Evolutionary conservation across 2,888 invertebrate genomes (phyloP).

Genomic region (Oxystoma pomonae): DNA sequence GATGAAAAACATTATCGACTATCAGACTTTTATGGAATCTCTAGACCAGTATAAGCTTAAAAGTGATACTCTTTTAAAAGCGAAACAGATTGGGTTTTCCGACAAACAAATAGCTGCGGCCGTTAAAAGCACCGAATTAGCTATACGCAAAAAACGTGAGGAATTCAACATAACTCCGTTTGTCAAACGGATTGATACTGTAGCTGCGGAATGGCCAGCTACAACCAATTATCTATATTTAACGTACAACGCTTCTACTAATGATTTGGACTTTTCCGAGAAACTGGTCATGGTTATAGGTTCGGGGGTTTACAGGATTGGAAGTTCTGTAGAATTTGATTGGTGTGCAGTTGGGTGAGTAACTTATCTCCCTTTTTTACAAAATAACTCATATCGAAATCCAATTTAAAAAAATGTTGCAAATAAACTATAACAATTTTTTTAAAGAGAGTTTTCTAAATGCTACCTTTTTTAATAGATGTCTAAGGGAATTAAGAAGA

Average conservation of each 20-base stretch:
- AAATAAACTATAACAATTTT: no score
- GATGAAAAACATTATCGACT: slow-evolving; percentile 86
- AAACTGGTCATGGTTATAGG: slow-evolving; percentile 86
- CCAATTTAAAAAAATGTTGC: no score
- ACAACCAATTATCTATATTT: slow-evolving; percentile 97
- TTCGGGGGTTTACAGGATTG: slow-evolving; percentile 94
- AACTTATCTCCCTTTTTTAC: no score
- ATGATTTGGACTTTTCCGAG: slow-evolving; percentile 80
- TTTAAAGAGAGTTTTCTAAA: no score
- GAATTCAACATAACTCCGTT: slow-evolving; percentile 75
- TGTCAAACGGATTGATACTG: slow-evolving; percentile 98
- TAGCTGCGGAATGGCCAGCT: slow-evolving; percentile 99
- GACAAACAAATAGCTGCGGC: slow-evolving; percentile 92
- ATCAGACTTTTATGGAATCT: slow-evolving; percentile 63
- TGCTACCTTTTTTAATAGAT: slow-evolving; percentile 54
- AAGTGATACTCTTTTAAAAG: slow-evolving; percentile 62
- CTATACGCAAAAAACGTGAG: slow-evolving; percentile 70
- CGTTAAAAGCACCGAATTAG: slow-evolving; percentile 83
- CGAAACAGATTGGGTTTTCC: slow-evolving; percentile 94
- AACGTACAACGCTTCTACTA: slow-evolving; percentile 85
- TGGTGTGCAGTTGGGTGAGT: slow-evolving; percentile 86
- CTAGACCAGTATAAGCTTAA: slow-evolving; percentile 60
- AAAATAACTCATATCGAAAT: no score
- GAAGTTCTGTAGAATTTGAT: slow-evolving; percentile 99
- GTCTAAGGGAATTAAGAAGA: slow-evolving; percentile 83